Percentiles rank a stretch among this genome's conserved stretches.
These are phyloP conservation scores for Drosophila auraria DNA, from an alignment of 1,140 invertebrate species.

Conservation along the genomic window DNA sequence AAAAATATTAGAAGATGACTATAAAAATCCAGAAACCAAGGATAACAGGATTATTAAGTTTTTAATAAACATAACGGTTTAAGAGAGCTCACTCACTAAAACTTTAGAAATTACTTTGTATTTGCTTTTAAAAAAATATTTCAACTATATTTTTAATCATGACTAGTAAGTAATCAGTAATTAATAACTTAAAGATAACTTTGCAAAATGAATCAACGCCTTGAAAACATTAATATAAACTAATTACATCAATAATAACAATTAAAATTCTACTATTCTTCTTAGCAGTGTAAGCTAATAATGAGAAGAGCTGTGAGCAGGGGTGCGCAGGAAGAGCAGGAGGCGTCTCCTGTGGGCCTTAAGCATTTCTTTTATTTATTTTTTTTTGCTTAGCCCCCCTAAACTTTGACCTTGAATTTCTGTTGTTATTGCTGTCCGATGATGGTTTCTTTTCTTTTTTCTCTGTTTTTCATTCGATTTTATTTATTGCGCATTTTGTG, in stretches of 20 bases:
- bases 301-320: neutral
- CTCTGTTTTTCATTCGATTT: slow-evolving; percentile 35
- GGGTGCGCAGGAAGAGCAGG: neutral
- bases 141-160: neutral
- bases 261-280: neutral
- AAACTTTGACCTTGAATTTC: slow-evolving; percentile 55
- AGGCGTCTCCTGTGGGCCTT: neutral
- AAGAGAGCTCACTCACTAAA: no score
- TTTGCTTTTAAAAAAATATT: neutral
- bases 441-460: slow-evolving; percentile 23
- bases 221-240: neutral
- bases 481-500: slow-evolving; percentile 64
- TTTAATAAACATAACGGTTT: no score
- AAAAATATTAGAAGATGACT: no score
- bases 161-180: neutral
- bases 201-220: no score
- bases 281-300: neutral
- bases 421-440: slow-evolving; percentile 24
- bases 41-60: no score
- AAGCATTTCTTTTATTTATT: neutral
- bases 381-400: slow-evolving; percentile 7
- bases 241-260: neutral
- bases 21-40: neutral
- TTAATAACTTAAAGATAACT: no score
- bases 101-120: no score